phyloP scores from a whole-genome alignment of 2,888 invertebrate genomes.

The Eilema griseolum region DNA sequence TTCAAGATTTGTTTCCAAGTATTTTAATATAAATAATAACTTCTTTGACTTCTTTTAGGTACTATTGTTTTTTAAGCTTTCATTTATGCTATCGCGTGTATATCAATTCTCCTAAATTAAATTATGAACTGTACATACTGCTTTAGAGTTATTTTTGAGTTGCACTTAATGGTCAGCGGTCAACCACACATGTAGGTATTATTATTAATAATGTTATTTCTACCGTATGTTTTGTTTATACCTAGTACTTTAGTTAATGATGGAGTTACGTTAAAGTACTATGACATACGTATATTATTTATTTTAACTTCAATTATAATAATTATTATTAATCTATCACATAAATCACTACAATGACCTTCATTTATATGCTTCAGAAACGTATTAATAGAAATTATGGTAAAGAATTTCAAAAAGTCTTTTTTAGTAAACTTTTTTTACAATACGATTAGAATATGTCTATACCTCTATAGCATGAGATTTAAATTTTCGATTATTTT shows the following conservation, averaged over 20 bases:
- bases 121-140: background rate
- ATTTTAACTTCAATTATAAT: conserved; percentile 19
- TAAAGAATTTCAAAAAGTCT: conserved; percentile 43
- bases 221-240: background rate
- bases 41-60: background rate
- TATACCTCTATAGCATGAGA: conserved; percentile 27
- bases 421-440: conserved; percentile 41
- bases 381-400: conserved; percentile 14
- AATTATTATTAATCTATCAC: conserved; percentile 39
- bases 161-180: background rate
- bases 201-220: background rate
- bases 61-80: background rate
- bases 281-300: conserved; percentile 11
- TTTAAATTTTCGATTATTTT: conserved; percentile 39
- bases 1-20: conserved; percentile 9
- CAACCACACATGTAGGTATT: background rate
- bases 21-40: background rate
- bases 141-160: background rate
- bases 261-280: background rate
- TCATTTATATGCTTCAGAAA: conserved; percentile 30
- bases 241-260: background rate
- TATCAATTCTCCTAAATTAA: background rate
- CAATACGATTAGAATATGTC: conserved; percentile 28
- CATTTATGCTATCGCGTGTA: background rate
- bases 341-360: conserved; percentile 48